Base-by-base conservation (phyloP, 1,140 invertebrate species). In the Babylonia areolata region DNA sequence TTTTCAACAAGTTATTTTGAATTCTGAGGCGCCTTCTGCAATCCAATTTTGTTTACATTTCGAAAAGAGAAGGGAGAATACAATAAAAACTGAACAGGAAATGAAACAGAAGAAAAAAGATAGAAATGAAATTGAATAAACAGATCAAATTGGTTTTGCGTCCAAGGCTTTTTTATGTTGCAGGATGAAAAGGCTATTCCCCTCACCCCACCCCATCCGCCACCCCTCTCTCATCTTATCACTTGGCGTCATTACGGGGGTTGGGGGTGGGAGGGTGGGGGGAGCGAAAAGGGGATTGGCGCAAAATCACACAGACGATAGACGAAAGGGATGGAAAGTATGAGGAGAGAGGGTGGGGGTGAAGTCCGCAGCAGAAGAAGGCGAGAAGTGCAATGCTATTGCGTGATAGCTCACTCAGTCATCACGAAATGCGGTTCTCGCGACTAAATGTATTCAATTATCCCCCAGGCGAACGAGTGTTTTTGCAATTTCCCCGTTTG, bases 381-480 rank as follows among this genome's bases (percentile, higher is more conserved):
- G 78, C 28, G 78, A 77, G 37, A 77, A 77, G 37, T 39, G 73
- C 73, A 39, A 40, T 39, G 73, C 73, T 77, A 40, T 77, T 77
- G 73, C 37, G 73, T 33, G 42, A 54, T 31, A 54, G 42, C 77
- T 46, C 42, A 54, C 42, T 80, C 28, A 31, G 6, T 54, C 78
- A 71, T 84, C 85, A 58, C 46, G 51, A 80, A 81, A 85, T 86
- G 78, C 78, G 78, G 78, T 80, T 54, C 42, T 42, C 78, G 78
- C 54, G 79, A 51, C 71, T 86, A 86, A 86, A 73, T 86, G 85
- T 86, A 86, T 86, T 86, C 78, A 86, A 86, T 86, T 86, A 86
- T 86, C 80, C 71, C 58, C 85, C 46, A 58, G 85, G 46, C 64
- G 64, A 33, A 81, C 71, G 64, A 51, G 85, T 86, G 85, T 86